These are phyloP conservation scores for Spongilla lacustris DNA, from an alignment of 37 sponge, comb jelly and placozoan species.

Conservation along the genomic window DNA sequence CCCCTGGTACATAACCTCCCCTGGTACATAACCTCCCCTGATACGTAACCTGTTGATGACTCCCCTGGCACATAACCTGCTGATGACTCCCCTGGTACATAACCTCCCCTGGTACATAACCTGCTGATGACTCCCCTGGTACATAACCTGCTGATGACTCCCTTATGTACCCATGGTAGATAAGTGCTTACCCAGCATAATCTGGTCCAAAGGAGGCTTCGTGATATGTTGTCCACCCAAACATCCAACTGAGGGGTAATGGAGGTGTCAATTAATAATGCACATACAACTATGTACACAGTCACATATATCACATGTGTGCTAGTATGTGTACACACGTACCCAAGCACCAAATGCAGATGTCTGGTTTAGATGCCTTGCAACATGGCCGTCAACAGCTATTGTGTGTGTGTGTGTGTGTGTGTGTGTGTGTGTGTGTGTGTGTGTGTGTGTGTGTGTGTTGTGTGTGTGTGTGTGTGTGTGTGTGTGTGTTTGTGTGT, in stretches of 20 bases:
- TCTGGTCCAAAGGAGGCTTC: conserved; percentile 63
- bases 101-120: too few species aligned
- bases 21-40: too few species aligned
- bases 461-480: conserved; percentile 12
- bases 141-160: background rate
- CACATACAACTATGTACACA: conserved; percentile 22
- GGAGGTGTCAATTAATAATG: background rate
- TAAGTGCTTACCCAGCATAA: conserved; percentile 33
- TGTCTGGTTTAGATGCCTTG: background rate
- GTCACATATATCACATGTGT: too few species aligned
- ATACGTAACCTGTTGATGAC: too few species aligned
- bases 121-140: too few species aligned
- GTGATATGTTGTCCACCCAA: conserved; percentile 65
- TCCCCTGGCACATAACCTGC: too few species aligned
- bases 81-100: too few species aligned
- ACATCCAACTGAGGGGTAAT: conserved; percentile 65
- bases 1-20: too few species aligned
- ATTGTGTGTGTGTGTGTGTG: background rate
- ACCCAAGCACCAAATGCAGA: background rate
- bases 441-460: background rate
- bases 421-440: background rate
- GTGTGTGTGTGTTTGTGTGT: conserved; percentile 9
- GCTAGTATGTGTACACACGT: conserved; percentile 1
- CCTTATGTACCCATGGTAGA: background rate
- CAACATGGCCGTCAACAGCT: background rate